Base-by-base conservation (phyloP, 2,113 vertebrate genomes). In the Halichoeres trimaculatus region DNA sequence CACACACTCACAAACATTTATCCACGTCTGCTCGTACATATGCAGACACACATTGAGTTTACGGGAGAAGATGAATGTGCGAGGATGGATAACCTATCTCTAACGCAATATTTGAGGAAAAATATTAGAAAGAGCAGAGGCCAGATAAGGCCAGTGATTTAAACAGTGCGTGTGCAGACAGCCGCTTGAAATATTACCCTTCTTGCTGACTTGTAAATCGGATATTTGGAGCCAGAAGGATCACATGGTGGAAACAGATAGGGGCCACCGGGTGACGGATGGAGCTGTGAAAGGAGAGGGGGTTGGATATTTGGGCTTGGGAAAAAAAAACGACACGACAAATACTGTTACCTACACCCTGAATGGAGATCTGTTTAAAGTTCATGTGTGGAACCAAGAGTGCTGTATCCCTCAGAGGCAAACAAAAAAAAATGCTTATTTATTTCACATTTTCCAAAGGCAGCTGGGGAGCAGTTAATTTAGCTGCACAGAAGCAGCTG, bases 401-500 rank as follows among this genome's bases (percentile, higher is more conserved):
- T 30, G n/a, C 61, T 10, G 10, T 41, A 48, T 26, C 84, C 75
- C 79, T 81, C 26, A 10, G 68, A 80, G 62, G 54, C 19, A 10
- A 51, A 62, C 12, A 41, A 41, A 41, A 41, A 41, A 16, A 68
- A 47, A 54, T 20, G 13, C 57, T 80, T 88, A 83, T 85, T 90
- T 84, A 84, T 82, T 85, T 81, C 58, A 59, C 78, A 45, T 67
- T 88, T 78, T 76, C 80, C 74, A 63, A 81, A 88, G 74, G 78
- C 83, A 55, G 75, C 55, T 50, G 58, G 84, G 84, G 84, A 86
- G 75, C 87, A 64, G 84, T 86, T 91, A 75, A 91, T 91, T 89
- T 90, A 87, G 80, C 79, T 81, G 72, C 87, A 57, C 60, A 61
- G 73, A 84, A 78, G 88, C 82, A 89, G 83, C 85, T 87, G 88